Base-by-base conservation (phyloP, 2,113 vertebrate species). In the Stigmatopora nigra region DNA sequence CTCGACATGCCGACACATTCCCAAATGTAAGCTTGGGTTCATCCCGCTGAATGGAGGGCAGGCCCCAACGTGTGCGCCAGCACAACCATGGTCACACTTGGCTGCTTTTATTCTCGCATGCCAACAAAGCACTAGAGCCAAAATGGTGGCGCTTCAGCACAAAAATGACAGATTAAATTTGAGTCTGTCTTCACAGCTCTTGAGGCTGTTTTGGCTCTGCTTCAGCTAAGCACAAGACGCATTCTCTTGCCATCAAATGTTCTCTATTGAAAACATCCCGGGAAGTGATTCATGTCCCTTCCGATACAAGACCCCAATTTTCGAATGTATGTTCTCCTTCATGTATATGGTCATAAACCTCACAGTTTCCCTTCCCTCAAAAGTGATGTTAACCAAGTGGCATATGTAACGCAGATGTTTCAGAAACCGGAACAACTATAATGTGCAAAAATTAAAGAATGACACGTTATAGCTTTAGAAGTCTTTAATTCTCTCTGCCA, bases 1-100 rank as follows among this genome's bases (percentile, higher is more conserved):
- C 73, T 76, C 75, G 64, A 38, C 84, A 84, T 88, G 83, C 86
- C 82, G 77, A 19, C 65, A 38, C 84, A 84, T 88, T 86, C 84
- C 83, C 77, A 19, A 58, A 16, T 77, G 79, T 82, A 74, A 68
- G 78, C 69, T 77, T n/a, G 59, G 70, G 76, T 67, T 65, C 73
- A 62, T 65, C 19, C 53, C 61, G 73, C 38, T 59, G 63, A 80
- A 70, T 25, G 64, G 71, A 70, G 72, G 71, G 79, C 86, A 82
- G 80, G 86, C 68, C 70, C 20, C 60, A 75, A 83, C 84, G 87
- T 67, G 64, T 68, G n/a, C 67, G 7, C 31, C 7, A 41, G 61
- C 72, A 68, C 64, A 25, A 3, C 70, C 73, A 53, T 11, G 63
- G 44, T 75, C 61, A 70, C 71, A 69, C 61, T 58, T 19, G 70